Conservation (phyloP, 2,113 vertebrate species). For the Pelecanoides urinatrix region DNA sequence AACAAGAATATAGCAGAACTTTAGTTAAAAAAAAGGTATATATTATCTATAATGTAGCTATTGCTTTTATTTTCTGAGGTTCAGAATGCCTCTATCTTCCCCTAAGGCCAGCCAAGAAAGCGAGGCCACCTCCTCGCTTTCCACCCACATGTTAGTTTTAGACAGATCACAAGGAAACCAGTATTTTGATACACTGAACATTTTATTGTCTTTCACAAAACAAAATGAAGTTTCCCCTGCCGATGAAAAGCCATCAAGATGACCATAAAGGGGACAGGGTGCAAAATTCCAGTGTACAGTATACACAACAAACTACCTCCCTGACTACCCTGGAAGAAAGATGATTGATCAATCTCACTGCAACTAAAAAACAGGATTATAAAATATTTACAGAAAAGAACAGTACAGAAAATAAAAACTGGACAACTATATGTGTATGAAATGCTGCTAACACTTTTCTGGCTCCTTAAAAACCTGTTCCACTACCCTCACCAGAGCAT, state of each 20-base stretch:
- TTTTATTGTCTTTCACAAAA: constrained; percentile 69
- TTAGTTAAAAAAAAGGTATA: background rate
- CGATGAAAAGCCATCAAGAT: constrained; percentile 15
- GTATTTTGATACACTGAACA: constrained; percentile 57
- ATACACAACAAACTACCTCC: background rate
- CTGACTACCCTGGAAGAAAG: constrained; percentile 45
- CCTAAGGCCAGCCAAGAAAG: background rate
- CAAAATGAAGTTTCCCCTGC: constrained; percentile 32
- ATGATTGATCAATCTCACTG: constrained; percentile 38
- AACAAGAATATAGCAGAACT: background rate
- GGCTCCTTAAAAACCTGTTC: constrained; percentile 1
- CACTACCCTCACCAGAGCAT: constrained; percentile 21
- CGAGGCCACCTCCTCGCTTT: background rate
- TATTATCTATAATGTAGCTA: background rate
- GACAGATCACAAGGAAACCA: background rate
- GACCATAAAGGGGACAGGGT: background rate
- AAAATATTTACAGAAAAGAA: constrained; percentile 67
- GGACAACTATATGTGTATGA: constrained; percentile 29
- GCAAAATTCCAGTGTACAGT: constrained; percentile 50
- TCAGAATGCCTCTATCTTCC: background rate
- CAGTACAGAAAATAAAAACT: constrained; percentile 37
- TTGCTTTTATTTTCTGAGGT: background rate
- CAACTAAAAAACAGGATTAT: constrained; percentile 63
- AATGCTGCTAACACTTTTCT: constrained; percentile 6
- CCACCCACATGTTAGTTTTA: background rate